Base-by-base conservation (phyloP, 2,797 vertebrate species). In the Acipenser transmontanus region DNA sequence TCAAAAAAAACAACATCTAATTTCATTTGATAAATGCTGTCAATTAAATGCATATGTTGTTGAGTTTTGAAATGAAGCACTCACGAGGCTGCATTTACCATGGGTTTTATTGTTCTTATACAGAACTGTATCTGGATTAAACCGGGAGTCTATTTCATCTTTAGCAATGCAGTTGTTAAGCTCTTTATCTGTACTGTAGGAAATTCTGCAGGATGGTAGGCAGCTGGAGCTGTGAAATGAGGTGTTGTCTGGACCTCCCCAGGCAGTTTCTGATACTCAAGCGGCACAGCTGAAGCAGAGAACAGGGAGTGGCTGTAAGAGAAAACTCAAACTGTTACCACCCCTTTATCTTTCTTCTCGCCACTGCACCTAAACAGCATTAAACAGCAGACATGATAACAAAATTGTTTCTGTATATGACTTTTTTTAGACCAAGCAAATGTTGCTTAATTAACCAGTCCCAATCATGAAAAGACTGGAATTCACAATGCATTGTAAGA, bases 251-350 rank as follows among this genome's bases (percentile, higher is more conserved):
- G 50, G 91, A 77, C 49, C 88, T 87, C 70, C 95, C 94, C 5
- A 97, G 78, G 66, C 81, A 91, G 68, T 73, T 89, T 71, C 96
- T 87, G 83, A 98, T 94, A 76, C 86, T 70, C 64, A 96, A 90
- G 71, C 95, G 90, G 71, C 96, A 99, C 54, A 96, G 82, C 71
- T 95, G 95, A 75, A 86, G 90, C 61, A 98, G 91, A 71, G 91
- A 89, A 52, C 89, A 85, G 0, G 96, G 97, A 1, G 91, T 93
- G 0, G 91, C 97, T 98, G 69, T 59, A 77, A 72, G 70, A 69
- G 57, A 7, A 56, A 67, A 7, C 34, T 34, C 34, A 34, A 34
- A 34, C 34, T 34, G 34, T 34, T 34, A 34, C 2, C 34, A 34
- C 34, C 34, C 34, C 4, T 34, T 34, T 34, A 4, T 34, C 34